Percentiles rank a stretch among this genome's conserved stretches.
Conservation (phyloP, 2,797 vertebrate species). For the Ctenopoma multispine region DNA sequence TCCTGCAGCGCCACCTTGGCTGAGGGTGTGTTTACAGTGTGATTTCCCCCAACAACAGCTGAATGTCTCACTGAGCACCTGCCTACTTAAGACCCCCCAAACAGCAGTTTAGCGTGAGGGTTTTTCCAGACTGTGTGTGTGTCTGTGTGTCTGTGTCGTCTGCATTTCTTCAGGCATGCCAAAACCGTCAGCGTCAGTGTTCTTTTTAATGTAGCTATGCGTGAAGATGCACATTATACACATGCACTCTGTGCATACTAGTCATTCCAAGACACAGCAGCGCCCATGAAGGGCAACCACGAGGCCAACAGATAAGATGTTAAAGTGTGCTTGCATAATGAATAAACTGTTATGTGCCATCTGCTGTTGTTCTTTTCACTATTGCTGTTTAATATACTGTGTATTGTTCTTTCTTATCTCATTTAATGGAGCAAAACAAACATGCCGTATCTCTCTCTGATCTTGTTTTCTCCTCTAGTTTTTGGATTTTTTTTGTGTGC, state of each 20-base stretch:
- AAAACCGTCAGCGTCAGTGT: slow-evolving; percentile 18
- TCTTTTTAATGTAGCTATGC: slow-evolving; percentile 35
- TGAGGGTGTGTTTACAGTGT: slow-evolving; percentile 74
- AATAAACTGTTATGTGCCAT: slow-evolving; percentile 4
- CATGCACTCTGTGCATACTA: slow-evolving; percentile 22
- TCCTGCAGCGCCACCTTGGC: slow-evolving; percentile 71
- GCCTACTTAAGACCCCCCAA: slow-evolving; percentile 65
- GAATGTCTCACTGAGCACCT: slow-evolving; percentile 57
- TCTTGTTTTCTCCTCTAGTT: not conserved
- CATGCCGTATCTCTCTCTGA: not conserved
- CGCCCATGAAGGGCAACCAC: slow-evolving; percentile 24
- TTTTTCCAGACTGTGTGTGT: slow-evolving; percentile 35
- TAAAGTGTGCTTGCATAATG: slow-evolving; percentile 11
- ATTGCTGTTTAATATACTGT: not conserved
- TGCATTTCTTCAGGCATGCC: not conserved
- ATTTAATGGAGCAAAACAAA: not conserved
- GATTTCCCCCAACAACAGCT: slow-evolving; percentile 71
- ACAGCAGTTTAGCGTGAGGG: slow-evolving; percentile 34
- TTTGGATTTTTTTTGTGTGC: slow-evolving; percentile 1
- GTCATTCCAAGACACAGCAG: slow-evolving; percentile 42
- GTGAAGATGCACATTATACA: slow-evolving; percentile 26
- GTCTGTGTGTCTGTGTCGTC: slow-evolving; percentile 11
- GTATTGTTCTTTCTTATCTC: not conserved
- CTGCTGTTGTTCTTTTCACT: slow-evolving; percentile 1
- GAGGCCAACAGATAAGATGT: slow-evolving; percentile 45